phyloP scores from a whole-genome alignment of 1,140 invertebrate species.

The Scaptodrosophila lebanonensis region DNA sequence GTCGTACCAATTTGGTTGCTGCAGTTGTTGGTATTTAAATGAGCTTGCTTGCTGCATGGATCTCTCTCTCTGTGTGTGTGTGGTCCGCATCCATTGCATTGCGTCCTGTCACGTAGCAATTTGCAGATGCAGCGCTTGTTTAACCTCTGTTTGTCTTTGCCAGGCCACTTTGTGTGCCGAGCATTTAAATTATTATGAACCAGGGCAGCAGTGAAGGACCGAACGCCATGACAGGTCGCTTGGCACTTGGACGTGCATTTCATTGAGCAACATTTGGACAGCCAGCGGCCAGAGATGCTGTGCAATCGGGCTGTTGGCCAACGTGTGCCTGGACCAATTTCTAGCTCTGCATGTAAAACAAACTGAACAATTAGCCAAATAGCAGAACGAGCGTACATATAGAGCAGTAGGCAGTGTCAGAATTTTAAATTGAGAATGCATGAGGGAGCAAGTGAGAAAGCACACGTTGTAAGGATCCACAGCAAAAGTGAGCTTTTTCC shows the following conservation, averaged over 20 bases:
- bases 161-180: conserved; percentile 72
- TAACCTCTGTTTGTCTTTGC: conserved; percentile 74
- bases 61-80: too few species aligned
- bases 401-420: conserved; percentile 1
- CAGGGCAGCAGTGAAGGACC: conserved; percentile 28
- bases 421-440: conserved; percentile 3
- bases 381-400: conserved; percentile 33
- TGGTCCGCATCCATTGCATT: conserved; percentile 46
- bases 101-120: conserved; percentile 71
- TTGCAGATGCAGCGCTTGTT: conserved; percentile 54
- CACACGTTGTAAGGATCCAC: neutral
- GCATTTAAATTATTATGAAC: conserved; percentile 76
- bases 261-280: neutral
- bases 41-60: conserved; percentile 3
- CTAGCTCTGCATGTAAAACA: conserved; percentile 73
- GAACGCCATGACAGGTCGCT: too few species aligned
- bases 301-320: conserved; percentile 29
- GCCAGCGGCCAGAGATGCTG: conserved; percentile 2
- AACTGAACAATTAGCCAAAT: conserved; percentile 74
- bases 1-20: conserved; percentile 69
- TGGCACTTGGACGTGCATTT: neutral
- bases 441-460: neutral
- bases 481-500: too few species aligned
- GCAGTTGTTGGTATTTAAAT: conserved; percentile 66
- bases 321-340: conserved; percentile 71